Base-by-base conservation (phyloP, 2,797 vertebrate species). In the Gadopsis bispinosus region DNA sequence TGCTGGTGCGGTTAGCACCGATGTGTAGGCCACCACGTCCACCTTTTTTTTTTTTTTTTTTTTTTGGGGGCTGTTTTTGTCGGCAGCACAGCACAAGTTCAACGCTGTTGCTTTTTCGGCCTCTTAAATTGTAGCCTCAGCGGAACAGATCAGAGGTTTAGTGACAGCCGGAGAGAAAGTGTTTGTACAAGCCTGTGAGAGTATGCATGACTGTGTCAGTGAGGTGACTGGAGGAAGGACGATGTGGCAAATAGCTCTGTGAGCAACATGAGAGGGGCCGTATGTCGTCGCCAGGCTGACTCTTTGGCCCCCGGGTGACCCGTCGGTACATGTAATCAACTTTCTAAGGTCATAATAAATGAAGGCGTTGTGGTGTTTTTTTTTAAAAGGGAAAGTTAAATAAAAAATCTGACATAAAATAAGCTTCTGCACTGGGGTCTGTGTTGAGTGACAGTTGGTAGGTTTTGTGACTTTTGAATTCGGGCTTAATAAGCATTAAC, bases 221-320 rank as follows among this genome's bases (percentile, higher is more conserved):
- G 45, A 59, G 29, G 37, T 63, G 59, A 69, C 9, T 51, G 33
- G 35, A 48, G 50, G 54, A 66, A 41, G 29, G 26, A 8, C 13
- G 39, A 10, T 56, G 35, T 54, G 60, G 70, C 41, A 62, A 60
- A n/a, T 12, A 19, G 7, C 20, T 65, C n/a, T 62, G 55, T 41
- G 61, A 79, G 81, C 22, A 79, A 83, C 73, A 11, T 39, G 59
- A 88, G 80, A 81, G 6, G 68, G 53, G 10, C 39, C 9, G 22
- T 16, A 20, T 11, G 7, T 14, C 47, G 69, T 29, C 55, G 65
- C 66, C 54, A 59, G 35, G 4, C 41, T 53, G 22, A 35, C 50
- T 45, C 11, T n/a, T 3, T 61, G 61, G 37, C 74, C 60, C 10
- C 29, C 77, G 47, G 45, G 47, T 59, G 61, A 81, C 77, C 29